Percentiles rank a stretch among this genome's conserved stretches.
phyloP scores from a whole-genome alignment of 2,888 invertebrate genomes.

The Pristionchus maxplancki region DNA sequence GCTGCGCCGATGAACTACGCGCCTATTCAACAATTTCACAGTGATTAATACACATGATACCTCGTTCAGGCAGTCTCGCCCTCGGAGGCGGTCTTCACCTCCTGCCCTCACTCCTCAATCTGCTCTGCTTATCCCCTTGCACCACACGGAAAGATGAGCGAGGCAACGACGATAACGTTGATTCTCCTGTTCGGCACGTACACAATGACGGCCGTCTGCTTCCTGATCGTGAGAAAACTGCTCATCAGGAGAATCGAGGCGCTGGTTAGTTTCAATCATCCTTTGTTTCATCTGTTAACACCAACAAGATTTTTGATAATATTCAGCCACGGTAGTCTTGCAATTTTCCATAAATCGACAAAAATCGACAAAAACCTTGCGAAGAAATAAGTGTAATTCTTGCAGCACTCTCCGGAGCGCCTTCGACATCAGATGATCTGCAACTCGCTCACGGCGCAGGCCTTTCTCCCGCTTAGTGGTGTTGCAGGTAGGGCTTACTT shows the following conservation, averaged over 20 bases:
- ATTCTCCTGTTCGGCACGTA: not conserved
- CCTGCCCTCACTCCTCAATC: not conserved
- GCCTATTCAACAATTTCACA: too few species aligned
- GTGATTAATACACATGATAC: too few species aligned
- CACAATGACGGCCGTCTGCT: not conserved
- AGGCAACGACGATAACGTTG: not conserved
- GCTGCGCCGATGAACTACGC: too few species aligned
- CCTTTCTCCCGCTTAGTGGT: not conserved
- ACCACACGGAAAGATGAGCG: not conserved
- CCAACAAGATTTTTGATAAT: too few species aligned
- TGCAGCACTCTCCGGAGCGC: not conserved
- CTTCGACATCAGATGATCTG: not conserved
- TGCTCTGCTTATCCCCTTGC: not conserved
- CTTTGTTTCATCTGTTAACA: too few species aligned
- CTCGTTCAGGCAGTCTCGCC: not conserved
- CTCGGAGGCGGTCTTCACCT: not conserved
- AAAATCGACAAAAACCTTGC: too few species aligned
- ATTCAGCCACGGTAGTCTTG: too few species aligned
- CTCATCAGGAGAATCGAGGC: not conserved
- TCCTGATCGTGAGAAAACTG: not conserved
- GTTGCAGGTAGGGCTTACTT: not conserved
- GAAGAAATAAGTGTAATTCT: too few species aligned
- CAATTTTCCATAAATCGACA: too few species aligned
- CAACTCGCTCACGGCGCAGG: not conserved
- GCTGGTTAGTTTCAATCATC: not conserved